Base-by-base conservation (phyloP, 1,140 invertebrate species). In the Drosophila lacertosa region DNA sequence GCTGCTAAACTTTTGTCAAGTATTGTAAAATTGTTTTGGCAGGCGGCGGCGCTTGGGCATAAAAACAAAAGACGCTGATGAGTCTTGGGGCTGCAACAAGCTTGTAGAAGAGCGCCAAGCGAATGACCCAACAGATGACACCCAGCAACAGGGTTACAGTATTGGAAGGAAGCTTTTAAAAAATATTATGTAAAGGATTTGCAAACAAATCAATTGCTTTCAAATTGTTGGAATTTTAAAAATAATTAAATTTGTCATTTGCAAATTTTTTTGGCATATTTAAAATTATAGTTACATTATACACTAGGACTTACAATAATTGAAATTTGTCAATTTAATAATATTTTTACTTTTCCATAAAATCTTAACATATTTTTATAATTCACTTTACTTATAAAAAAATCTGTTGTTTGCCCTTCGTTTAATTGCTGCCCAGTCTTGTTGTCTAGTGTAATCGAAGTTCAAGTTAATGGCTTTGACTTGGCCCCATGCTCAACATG, bases 1-100 rank as follows among this genome's bases (percentile, higher is more conserved):
- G 67, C 66, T 68, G 69, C 64, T 54, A 68, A 75, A 77, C 62
- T 84, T 84, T 86, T 83, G 80, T 86, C 81, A 81, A 86, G 81
- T 84, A 81, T 84, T 88, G 82, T 77, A 77, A 81, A 88, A 80
- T 86, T 80, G 81, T 80, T 86, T 74, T 77, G 76, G 68, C 64
- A 42, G 54, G 24, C 55, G 47, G 70, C 76, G 76, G 76, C 76
- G 76, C 76, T 78, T 79, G 72, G 39, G 20, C 77, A 62, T 81
- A 81, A 86, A 86, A 77, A 81, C 77, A 86, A 86, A 86, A 81
- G 82, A 81, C 72, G 65, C 77, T 77, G 81, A 77, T 77, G 82
- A 73, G 70, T 48, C 45, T 55, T 16, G 5, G 20, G 48, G 16
- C 16, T 15, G 39, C 65, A 24, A 67, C 37, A 44, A 40, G 16